These are phyloP conservation scores for Silurus aristotelis DNA, from an alignment of 2,797 vertebrate genomes.

Conservation along the genomic window DNA sequence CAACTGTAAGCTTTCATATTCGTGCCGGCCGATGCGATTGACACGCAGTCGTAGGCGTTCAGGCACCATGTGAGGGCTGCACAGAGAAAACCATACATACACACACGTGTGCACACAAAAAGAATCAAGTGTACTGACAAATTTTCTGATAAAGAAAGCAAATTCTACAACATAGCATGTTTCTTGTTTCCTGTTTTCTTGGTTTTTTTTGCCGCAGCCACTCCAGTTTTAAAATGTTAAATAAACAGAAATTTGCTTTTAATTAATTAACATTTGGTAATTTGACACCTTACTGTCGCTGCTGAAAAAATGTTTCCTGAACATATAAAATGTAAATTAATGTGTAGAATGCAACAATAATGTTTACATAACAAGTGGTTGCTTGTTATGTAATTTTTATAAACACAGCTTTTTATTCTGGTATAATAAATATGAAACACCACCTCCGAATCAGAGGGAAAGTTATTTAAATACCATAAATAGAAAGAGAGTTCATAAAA, in stretches of 20 bases:
- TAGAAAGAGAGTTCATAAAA: background rate
- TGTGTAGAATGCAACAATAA: background rate
- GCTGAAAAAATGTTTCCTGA: background rate
- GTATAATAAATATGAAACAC: background rate
- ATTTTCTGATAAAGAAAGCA: background rate
- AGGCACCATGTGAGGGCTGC: slow-evolving; percentile 90
- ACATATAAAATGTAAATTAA: background rate
- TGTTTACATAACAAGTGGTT: background rate
- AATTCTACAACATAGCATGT: background rate
- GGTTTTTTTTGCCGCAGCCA: background rate
- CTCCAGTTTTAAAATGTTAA: too few relatives aligned
- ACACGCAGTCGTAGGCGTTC: slow-evolving; percentile 93
- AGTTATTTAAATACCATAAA: background rate
- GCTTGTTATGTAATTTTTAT: too few relatives aligned
- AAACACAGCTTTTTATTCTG: background rate
- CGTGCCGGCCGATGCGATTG: slow-evolving; percentile 91
- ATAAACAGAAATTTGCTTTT: background rate
- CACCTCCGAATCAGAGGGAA: background rate
- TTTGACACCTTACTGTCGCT: background rate
- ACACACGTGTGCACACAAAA: background rate
- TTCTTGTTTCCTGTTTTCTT: background rate
- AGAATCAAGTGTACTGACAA: background rate
- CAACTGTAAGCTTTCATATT: slow-evolving; percentile 92
- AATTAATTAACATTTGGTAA: background rate
- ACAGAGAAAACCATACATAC: slow-evolving; percentile 13